Evolutionary conservation across 1,140 invertebrate species (phyloP).

Genomic region (Magallana angulata): DNA sequence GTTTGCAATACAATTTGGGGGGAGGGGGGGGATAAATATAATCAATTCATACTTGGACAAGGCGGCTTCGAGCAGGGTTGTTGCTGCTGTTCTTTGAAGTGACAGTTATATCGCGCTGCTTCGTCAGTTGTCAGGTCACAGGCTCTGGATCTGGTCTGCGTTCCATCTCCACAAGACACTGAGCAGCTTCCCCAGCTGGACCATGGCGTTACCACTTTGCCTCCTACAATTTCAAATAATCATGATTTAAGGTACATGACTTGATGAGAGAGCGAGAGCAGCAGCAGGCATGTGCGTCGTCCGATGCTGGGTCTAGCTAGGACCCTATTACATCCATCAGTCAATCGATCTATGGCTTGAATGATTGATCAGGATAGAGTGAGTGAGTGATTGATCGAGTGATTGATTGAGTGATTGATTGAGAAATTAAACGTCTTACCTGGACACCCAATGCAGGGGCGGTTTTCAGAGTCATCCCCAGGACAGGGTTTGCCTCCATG

Average conservation of each 20-base stretch:
- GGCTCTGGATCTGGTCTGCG: not conserved
- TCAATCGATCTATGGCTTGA: too few relatives aligned
- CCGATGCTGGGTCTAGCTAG: too few relatives aligned
- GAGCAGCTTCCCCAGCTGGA: not conserved
- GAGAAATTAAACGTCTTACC: not conserved
- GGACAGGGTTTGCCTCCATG: not conserved
- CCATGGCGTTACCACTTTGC: not conserved
- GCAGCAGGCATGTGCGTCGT: too few relatives aligned
- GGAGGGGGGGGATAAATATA: too few relatives aligned
- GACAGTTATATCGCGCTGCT: not conserved
- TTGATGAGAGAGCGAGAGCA: too few relatives aligned
- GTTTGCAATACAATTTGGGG: too few relatives aligned
- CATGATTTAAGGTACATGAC: not conserved
- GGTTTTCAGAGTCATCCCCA: not conserved
- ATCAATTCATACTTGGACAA: not conserved
- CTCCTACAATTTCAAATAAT: not conserved
- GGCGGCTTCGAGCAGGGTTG: not conserved
- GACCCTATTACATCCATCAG: too few relatives aligned
- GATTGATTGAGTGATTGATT: too few relatives aligned
- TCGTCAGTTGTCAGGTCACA: not conserved
- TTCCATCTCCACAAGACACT: not conserved
- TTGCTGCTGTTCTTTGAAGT: not conserved
- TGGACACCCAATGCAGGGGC: slow-evolving; percentile 10
- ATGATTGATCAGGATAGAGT: too few relatives aligned
- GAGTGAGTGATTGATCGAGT: too few relatives aligned